Base-by-base conservation (phyloP, 2,113 vertebrate genomes). In the Picathartes gymnocephalus region DNA sequence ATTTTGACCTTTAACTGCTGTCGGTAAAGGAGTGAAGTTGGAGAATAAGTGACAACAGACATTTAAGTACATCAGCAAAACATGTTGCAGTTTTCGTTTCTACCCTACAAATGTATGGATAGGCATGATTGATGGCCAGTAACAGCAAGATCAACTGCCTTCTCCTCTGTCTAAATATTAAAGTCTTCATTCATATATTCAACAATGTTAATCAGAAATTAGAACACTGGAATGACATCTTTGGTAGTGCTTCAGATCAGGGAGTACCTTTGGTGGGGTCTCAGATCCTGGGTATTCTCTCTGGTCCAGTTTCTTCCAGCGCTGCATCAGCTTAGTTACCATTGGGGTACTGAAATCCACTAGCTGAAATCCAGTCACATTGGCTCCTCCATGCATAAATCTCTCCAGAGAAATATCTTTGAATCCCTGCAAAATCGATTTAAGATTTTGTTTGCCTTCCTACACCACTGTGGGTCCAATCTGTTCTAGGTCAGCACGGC, bases 271-370 rank as follows among this genome's bases (percentile, higher is more conserved):
- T 60, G 99, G 99, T 33, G 99, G 99, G 60, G 98, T 99, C 88
- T 99, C 99, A 3, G 99, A 99, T 85, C 99, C 99, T 71, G 99
- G 99, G 79, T 99, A 99, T 96, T 99, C 99, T 95, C 99, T 98
- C 97, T 99, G 99, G 97, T 99, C 99, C 53, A 99, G 98, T 95
- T 99, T 99, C 97, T 99, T 99, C 99, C 99, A 99, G 88, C 99
- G 98, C 88, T 99, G 99, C 99, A 99, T 99, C 91, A 99, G 97
- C 93, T 99, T 99, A 88, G 99, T 98, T 80, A 99, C 99, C 90
- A 99, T 99, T 1, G 99, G 98, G 31, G 98, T 99, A 96, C 98
- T 99, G 97, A 99, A 99, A 98, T 99, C 99, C 94, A 99, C 99
- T 85, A 99, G 94, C 96, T 99, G 99, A 97, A 99, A 99, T 93